Evolutionary conservation across 2,797 vertebrate species (phyloP).

Genomic region (Xenopus petersii): DNA sequence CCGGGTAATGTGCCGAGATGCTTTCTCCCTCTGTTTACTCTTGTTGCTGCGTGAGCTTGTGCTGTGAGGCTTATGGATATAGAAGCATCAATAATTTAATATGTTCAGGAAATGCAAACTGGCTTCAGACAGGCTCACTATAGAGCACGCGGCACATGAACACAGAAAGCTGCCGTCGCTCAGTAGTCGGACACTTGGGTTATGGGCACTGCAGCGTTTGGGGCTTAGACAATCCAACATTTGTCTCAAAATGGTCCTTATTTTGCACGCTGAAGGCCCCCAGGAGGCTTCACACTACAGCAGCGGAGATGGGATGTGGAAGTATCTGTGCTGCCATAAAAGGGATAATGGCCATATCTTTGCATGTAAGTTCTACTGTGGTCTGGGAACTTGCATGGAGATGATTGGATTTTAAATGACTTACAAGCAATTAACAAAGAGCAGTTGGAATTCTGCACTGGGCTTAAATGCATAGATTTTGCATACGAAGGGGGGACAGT

Average conservation of each 20-base stretch:
- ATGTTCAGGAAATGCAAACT: conserved; percentile 65
- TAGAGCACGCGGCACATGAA: not conserved
- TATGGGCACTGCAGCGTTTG: conserved; percentile 9
- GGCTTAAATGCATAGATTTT: too few relatives aligned
- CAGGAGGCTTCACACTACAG: conserved; percentile 53
- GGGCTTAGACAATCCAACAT: not conserved
- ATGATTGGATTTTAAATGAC: conserved; percentile 16
- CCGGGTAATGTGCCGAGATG: conserved; percentile 5
- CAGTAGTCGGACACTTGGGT: not conserved
- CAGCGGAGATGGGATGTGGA: conserved; percentile 59
- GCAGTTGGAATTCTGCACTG: too few relatives aligned
- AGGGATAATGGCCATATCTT: conserved; percentile 56
- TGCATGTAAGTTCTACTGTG: conserved; percentile 59
- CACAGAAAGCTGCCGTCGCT: not conserved
- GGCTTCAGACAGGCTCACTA: conserved; percentile 51
- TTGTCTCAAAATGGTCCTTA: conserved; percentile 56
- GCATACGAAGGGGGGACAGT: too few relatives aligned
- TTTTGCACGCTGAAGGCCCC: conserved; percentile 54
- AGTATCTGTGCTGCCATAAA: conserved; percentile 73
- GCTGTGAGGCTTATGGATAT: conserved; percentile 53
- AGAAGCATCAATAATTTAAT: conserved; percentile 73
- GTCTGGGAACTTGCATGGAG: conserved; percentile 10
- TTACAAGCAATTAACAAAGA: too few relatives aligned
- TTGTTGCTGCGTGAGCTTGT: conserved; percentile 37
- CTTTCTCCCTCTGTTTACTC: conserved; percentile 34